Evolutionary conservation across 1,140 invertebrate genomes (phyloP), one percentile per base, ranked within the genome.

Genomic region (Sycobia sp.): DNA sequence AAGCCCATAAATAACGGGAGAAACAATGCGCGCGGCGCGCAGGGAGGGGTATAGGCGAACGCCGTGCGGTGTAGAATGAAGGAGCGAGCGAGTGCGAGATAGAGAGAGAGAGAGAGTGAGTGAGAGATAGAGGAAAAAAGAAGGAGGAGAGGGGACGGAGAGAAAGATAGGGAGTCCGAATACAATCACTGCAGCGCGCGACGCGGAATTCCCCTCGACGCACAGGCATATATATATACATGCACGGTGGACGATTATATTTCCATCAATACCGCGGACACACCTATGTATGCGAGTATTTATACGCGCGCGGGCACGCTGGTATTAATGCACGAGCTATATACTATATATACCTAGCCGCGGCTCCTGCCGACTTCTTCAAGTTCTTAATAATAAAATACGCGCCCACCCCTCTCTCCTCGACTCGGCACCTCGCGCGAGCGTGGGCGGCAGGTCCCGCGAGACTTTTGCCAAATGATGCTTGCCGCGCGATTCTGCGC

Each of bases 1-100:
- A 32, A 23, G 41, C 22, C 59, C 50, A 62, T 62, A 47, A 62
- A 47, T 54, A 62, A 46, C 32, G n/a, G 0, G 41, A 55, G 59
- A n/a, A n/a, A 54, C 50, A 47, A 54, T 62, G 27, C 50, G 25
- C 11, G 16, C 38, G 13, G 29, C 29, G 10, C 13, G 13, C 27
- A 23, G 11, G 9, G 13, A 23, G n/a, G n/a, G n/a, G n/a, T n/a
- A n/a, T n/a, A n/a, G n/a, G n/a, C n/a, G n/a, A n/a, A n/a, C n/a
- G n/a, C n/a, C n/a, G n/a, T n/a, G n/a, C n/a, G n/a, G n/a, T n/a
- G n/a, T n/a, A n/a, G n/a, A n/a, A n/a, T n/a, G n/a, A n/a, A n/a
- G n/a, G n/a, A n/a, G n/a, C n/a, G n/a, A n/a, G n/a, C n/a, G n/a
- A n/a, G n/a, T n/a, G n/a, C n/a, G n/a, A n/a, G n/a, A n/a, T n/a